A percentile compares a stretch with the other conserved stretches of the same genome.
Conservation (phyloP, 2,113 vertebrate species). For the Chaenogobius annularis region DNA sequence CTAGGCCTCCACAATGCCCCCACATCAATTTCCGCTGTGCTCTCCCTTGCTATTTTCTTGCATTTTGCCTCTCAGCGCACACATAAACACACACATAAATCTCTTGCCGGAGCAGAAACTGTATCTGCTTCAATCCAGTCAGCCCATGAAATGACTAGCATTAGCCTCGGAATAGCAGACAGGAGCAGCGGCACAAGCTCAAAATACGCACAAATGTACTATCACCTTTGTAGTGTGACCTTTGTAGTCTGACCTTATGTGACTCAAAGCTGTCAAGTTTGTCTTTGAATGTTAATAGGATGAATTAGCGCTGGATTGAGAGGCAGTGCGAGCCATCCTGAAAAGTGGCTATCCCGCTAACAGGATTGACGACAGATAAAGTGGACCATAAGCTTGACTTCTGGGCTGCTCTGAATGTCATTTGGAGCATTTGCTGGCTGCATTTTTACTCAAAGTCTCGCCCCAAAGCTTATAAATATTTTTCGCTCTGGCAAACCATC, state of each 20-base stretch:
- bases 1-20: slow-evolving; percentile 45
- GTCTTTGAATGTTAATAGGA: slow-evolving; percentile 38
- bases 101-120: slow-evolving; percentile 56
- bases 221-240: not conserved
- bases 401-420: slow-evolving; percentile 21
- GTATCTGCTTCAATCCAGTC: slow-evolving; percentile 66
- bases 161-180: slow-evolving; percentile 57
- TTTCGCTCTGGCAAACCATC: slow-evolving; percentile 19
- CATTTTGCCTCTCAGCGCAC: slow-evolving; percentile 62
- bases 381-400: slow-evolving; percentile 34
- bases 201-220: slow-evolving; percentile 24
- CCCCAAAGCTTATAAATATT: slow-evolving; percentile 36
- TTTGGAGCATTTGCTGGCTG: slow-evolving; percentile 28
- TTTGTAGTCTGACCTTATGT: slow-evolving; percentile 29
- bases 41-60: slow-evolving; percentile 64
- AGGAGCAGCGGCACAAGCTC: slow-evolving; percentile 44
- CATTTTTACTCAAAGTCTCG: slow-evolving; percentile 20
- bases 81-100: slow-evolving; percentile 53
- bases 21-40: slow-evolving; percentile 63
- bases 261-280: slow-evolving; percentile 40
- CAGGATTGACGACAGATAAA: slow-evolving; percentile 39
- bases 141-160: slow-evolving; percentile 72
- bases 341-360: slow-evolving; percentile 37
- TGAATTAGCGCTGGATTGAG: slow-evolving; percentile 29
- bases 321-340: slow-evolving; percentile 17